Base-by-base conservation (phyloP, 2,113 vertebrate species). In the Equus quagga region DNA sequence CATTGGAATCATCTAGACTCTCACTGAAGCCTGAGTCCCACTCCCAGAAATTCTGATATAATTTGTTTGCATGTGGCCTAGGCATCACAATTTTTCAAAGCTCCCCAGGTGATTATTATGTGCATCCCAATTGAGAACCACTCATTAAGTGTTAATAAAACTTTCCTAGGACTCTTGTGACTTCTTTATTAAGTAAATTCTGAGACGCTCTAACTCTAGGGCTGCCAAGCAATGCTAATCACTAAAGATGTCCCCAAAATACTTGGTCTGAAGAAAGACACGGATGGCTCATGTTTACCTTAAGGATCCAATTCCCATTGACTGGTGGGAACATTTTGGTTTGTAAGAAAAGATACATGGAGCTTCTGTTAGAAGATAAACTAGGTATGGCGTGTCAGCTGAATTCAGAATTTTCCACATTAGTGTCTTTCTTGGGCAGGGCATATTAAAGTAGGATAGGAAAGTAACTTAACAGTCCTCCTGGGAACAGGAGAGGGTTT, bases 331-430 rank as follows among this genome's bases (percentile, higher is more conserved):
- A 97, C 54, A 28, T 97, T 91, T 93, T 95, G 65, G 81, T 85
- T 96, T 93, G 36, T 73, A 95, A 92, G 88, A 73, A 78, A 89
- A 96, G 81, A 51, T 33, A 85, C 41, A 95, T 17, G 24, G 70
- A 62, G 2, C 73, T 97, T 96, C 93, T 49, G 46, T 85, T 90
- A 41, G 72, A 89, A 70, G 51, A 85, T 31, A 76, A 94, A 95
- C 36, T 64, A 36, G 44, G n/a, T 36, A 56, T 44, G 14, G 67
- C 51, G 65, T 65, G 82, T 70, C 76, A 93, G 36, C 82, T 28
- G 58, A 96, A 96, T 92, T 87, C 87, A 96, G 89, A 97, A 96
- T 95, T 98, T 98, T 98, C 97, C 97, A 96, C 89, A 96, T 95
- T 96, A 96, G 64, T 13, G 8, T 94, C n/a, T 76, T 89, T 94